Evolutionary conservation across 37 sponge, comb jelly and placozoan species (phyloP).

Genomic region (Tethya wilhelma): DNA sequence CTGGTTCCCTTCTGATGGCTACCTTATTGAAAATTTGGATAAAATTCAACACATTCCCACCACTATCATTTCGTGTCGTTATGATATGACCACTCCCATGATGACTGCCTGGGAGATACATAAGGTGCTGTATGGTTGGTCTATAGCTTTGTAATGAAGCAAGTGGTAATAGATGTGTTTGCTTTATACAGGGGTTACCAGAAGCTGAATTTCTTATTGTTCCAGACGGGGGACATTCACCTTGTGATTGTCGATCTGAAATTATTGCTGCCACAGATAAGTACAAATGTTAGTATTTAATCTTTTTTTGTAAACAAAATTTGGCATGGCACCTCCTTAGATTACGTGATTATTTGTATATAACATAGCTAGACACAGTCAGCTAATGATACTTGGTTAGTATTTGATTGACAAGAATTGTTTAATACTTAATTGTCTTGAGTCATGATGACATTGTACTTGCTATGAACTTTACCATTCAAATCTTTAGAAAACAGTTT

Average conservation of each 20-base stretch:
- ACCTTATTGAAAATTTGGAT: not conserved
- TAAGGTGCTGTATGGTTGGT: not conserved
- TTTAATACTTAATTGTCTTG: too few relatives aligned
- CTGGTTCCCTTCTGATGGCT: not conserved
- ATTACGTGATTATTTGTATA: too few relatives aligned
- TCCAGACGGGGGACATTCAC: conserved; percentile 58
- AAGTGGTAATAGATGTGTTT: too few relatives aligned
- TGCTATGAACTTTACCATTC: too few relatives aligned
- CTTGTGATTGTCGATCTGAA: conserved; percentile 7
- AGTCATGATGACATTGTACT: too few relatives aligned
- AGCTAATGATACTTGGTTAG: too few relatives aligned
- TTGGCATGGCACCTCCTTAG: too few relatives aligned
- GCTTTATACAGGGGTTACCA: conserved; percentile 43
- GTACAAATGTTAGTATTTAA: conserved; percentile 49
- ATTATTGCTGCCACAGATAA: conserved; percentile 54
- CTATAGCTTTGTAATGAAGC: too few relatives aligned
- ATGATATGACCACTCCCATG: not conserved
- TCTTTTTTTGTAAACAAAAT: too few relatives aligned
- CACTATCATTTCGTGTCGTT: not conserved
- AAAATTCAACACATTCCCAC: not conserved
- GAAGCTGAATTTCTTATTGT: conserved; percentile 60
- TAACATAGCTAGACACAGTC: too few relatives aligned
- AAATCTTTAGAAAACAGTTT: too few relatives aligned
- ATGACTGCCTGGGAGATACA: not conserved
- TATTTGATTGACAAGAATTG: too few relatives aligned